Evolutionary conservation across 2,888 invertebrate species (phyloP), one percentile per base, ranked within the genome.

Genomic region (Morpho deidamia): DNA sequence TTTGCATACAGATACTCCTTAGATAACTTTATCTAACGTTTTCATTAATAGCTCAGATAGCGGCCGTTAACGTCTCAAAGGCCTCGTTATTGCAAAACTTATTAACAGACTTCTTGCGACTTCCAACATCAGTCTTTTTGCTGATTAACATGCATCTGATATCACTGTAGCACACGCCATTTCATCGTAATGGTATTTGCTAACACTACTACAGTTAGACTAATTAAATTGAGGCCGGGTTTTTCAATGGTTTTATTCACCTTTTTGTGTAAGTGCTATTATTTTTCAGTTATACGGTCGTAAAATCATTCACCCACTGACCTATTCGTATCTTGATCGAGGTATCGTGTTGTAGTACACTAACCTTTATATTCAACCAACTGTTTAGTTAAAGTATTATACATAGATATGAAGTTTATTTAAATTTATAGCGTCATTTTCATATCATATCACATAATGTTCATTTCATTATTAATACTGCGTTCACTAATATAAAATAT

Each of bases 1-100:
- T 64, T 60, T 58, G 57, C 61, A 54, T 55, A 53, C 50, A 56
- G 61, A 61, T 57, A 56, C 53, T 55, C 37, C 44, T 67, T 67
- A 55, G 59, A 61, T 69, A 68, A 52, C 46, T 52, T 52, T 57
- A 61, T 56, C 61, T 53, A 59, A 59, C 69, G 61, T 60, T 63
- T 56, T 58, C 59, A 65, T 63, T 66, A 65, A 66, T 65, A 55
- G 53, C 40, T 37, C 54, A 58, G 54, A 46, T 41, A 51, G 48
- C 43, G 53, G 51, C 41, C 37, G 57, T 48, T 54, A 54, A 57
- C 47, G 48, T 57, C 47, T 45, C 37, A 40, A 41, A 53, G 47
- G 41, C 32, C 56, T 57, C 51, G 57, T 57, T 57, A 57, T 54
- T 54, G 48, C 47, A 34, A 42, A 46, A 56, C 48, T 57, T 54